phyloP scores from a whole-genome alignment of 2,113 vertebrate species.

The Arenaria interpres region DNA sequence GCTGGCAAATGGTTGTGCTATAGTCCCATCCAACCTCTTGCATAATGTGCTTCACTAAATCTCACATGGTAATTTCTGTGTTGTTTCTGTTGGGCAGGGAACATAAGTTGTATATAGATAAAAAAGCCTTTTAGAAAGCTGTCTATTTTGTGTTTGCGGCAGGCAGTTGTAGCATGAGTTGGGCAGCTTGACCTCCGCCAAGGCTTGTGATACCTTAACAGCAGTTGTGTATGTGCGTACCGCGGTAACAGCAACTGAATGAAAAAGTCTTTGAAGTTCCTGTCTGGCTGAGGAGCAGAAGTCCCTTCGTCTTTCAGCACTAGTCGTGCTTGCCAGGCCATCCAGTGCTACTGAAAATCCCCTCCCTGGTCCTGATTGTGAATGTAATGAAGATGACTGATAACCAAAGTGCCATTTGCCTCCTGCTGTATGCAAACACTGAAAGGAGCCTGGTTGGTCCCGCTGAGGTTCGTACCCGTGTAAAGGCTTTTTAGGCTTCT shows the following conservation, averaged over 20 bases:
- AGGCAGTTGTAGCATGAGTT: neutral
- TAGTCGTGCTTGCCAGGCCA: neutral
- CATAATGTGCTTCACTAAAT: neutral
- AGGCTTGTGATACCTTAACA: conserved; percentile 7
- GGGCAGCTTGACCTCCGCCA: neutral
- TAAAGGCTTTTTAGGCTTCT: neutral
- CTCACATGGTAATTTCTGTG: neutral
- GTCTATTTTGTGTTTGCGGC: neutral
- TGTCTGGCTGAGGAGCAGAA: conserved; percentile 31
- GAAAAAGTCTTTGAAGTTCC: conserved; percentile 34
- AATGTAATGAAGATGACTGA: neutral
- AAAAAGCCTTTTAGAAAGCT: neutral
- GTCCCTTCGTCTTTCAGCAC: conserved; percentile 25
- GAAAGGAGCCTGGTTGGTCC: neutral
- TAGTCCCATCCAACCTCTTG: neutral
- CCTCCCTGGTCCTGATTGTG: neutral
- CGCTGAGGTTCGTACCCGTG: neutral
- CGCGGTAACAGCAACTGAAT: neutral
- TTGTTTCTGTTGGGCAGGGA: neutral
- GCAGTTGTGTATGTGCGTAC: neutral
- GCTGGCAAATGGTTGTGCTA: neutral
- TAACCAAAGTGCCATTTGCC: neutral
- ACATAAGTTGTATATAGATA: neutral
- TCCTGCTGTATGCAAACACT: neutral
- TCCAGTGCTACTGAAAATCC: neutral